phyloP scores from a whole-genome alignment of 2,888 invertebrate species.

The Apomyelois bistriatella region DNA sequence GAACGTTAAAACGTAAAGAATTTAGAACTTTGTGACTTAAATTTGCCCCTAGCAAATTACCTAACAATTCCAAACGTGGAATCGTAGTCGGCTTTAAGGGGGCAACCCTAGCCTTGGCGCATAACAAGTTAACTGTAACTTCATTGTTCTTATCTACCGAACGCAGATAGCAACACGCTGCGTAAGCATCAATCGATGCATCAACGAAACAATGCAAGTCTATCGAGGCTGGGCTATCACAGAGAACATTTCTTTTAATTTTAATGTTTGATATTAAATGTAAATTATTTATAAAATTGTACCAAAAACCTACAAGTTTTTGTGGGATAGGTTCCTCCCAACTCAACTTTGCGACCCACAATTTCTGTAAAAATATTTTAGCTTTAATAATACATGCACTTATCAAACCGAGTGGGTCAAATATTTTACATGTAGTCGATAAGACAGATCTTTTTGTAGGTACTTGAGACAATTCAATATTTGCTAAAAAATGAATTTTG shows the following conservation, averaged over 20 bases:
- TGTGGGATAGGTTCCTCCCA: background rate
- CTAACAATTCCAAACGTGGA: background rate
- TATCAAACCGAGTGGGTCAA: background rate
- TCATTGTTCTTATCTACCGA: background rate
- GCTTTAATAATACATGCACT: no score
- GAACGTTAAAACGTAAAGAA: constrained; percentile 8
- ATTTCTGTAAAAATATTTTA: background rate
- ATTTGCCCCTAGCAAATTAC: background rate
- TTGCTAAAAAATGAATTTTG: background rate
- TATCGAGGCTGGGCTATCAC: background rate
- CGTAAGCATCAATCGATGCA: no score
- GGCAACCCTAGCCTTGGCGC: background rate
- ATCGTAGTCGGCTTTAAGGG: background rate
- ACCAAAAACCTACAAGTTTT: background rate
- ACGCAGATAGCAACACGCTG: background rate
- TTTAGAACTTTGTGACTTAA: background rate
- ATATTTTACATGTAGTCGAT: background rate
- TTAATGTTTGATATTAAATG: background rate
- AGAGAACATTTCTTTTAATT: background rate
- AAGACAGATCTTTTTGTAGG: background rate
- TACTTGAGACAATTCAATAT: background rate
- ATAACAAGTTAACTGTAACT: background rate
- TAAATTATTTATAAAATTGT: background rate
- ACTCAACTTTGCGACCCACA: background rate
- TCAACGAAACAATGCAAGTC: background rate